Conservation (phyloP, 2,888 invertebrate genomes). For the Amphipyra tragopoginis region DNA sequence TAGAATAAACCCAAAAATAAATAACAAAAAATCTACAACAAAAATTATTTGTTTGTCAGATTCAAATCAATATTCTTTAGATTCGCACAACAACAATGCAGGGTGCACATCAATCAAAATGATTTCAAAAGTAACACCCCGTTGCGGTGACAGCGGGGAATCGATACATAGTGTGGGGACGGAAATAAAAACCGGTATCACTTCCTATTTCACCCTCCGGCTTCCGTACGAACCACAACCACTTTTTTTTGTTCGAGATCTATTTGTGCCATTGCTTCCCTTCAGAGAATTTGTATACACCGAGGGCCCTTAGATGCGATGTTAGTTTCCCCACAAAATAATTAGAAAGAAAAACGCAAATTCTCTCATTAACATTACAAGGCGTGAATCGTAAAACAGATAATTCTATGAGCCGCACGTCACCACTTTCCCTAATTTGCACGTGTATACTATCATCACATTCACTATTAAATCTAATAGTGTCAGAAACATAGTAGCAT, state of each 20-base stretch:
- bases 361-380: constrained; percentile 31
- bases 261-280: constrained; percentile 51
- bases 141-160: constrained; percentile 80
- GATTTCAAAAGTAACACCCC: constrained; percentile 75
- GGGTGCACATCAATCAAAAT: constrained; percentile 81
- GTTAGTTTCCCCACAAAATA: constrained; percentile 15
- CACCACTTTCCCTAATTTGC: constrained; percentile 51
- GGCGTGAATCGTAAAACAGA: constrained; percentile 32
- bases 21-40: constrained; percentile 40
- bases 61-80: constrained; percentile 70
- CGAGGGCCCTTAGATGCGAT: constrained; percentile 1
- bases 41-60: constrained; percentile 60
- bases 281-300: constrained; percentile 26
- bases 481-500: constrained; percentile 20
- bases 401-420: constrained; percentile 10
- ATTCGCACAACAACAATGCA: constrained; percentile 67
- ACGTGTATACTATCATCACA: constrained; percentile 33
- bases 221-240: constrained; percentile 66
- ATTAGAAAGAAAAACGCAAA: constrained; percentile 33
- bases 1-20: constrained; percentile 48
- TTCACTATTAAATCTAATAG: constrained; percentile 28
- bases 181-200: constrained; percentile 84
- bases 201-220: constrained; percentile 81
- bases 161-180: constrained; percentile 78
- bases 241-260: constrained; percentile 54